A percentile compares a stretch with the other conserved stretches of the same genome.
Evolutionary conservation across 2,113 vertebrate species (phyloP).

Genomic region (Podarcis cretensis): DNA sequence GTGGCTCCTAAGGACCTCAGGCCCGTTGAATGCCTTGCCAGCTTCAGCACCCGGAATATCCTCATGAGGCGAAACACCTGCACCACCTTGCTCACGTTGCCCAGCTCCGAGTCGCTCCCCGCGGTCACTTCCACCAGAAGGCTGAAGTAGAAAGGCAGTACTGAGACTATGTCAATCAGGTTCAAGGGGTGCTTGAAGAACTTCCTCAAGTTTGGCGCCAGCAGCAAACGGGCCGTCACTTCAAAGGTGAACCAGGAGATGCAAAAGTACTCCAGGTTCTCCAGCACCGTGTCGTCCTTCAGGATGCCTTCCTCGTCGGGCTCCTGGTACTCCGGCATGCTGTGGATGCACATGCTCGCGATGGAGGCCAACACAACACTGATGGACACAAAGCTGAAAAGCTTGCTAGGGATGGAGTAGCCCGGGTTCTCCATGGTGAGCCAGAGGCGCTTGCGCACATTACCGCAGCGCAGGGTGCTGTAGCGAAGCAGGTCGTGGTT

Average conservation of each 20-base stretch:
- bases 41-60: constrained; percentile 95
- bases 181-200: constrained; percentile 96
- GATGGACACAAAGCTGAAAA: constrained; percentile 96
- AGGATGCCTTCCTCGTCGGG: constrained; percentile 80
- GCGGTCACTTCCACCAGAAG: constrained; percentile 84
- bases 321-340: constrained; percentile 92
- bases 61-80: constrained; percentile 96
- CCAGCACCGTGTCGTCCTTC: constrained; percentile 83
- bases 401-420: constrained; percentile 95
- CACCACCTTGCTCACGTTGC: constrained; percentile 89
- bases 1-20: constrained; percentile 95
- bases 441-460: constrained; percentile 89
- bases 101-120: constrained; percentile 83
- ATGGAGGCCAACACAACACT: constrained; percentile 92
- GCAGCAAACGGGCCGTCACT: constrained; percentile 89
- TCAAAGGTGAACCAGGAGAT: constrained; percentile 98
- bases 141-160: constrained; percentile 94
- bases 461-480: constrained; percentile 84
- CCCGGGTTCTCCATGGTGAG: constrained; percentile 97
- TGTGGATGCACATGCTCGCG: constrained; percentile 94
- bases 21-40: constrained; percentile 95
- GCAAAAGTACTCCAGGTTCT: constrained; percentile 92
- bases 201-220: constrained; percentile 89
- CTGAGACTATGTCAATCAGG: constrained; percentile 92
- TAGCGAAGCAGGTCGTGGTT: constrained; percentile 92